Conservation (phyloP, 1,140 invertebrate species). For the Conopomorpha cramerella region DNA sequence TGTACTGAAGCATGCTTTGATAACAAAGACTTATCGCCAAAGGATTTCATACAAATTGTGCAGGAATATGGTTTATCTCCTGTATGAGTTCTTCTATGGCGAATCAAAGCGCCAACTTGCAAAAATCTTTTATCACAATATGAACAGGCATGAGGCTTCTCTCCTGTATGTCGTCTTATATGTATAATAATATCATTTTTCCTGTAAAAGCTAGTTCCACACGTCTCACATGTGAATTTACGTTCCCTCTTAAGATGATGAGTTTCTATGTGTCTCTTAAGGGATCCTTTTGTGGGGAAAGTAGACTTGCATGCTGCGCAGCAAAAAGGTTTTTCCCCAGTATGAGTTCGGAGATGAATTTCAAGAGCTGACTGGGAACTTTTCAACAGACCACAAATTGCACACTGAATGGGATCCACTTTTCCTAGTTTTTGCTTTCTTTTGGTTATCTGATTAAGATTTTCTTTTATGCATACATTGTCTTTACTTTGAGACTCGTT, state of each 20-base stretch:
- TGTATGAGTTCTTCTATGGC: constrained; percentile 36
- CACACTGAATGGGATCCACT: constrained; percentile 21
- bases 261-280: constrained; percentile 59
- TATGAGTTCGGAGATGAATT: constrained; percentile 80
- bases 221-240: constrained; percentile 46
- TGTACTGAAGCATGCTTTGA: constrained; percentile 56
- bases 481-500: background rate
- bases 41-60: constrained; percentile 37
- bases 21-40: constrained; percentile 34
- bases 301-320: constrained; percentile 70
- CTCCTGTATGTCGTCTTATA: constrained; percentile 38
- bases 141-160: constrained; percentile 56
- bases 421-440: constrained; percentile 7
- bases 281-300: constrained; percentile 51
- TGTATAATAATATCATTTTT: constrained; percentile 50
- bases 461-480: background rate
- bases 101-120: constrained; percentile 34
- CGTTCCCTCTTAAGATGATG: constrained; percentile 35
- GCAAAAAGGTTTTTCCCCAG: constrained; percentile 75
- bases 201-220: constrained; percentile 44
- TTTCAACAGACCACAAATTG: constrained; percentile 24
- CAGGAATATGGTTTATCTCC: constrained; percentile 44
- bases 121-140: constrained; percentile 55
- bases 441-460: constrained; percentile 1
- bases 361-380: constrained; percentile 60